Conservation (phyloP, 2,888 invertebrate species). For the Euzetes globulus region DNA sequence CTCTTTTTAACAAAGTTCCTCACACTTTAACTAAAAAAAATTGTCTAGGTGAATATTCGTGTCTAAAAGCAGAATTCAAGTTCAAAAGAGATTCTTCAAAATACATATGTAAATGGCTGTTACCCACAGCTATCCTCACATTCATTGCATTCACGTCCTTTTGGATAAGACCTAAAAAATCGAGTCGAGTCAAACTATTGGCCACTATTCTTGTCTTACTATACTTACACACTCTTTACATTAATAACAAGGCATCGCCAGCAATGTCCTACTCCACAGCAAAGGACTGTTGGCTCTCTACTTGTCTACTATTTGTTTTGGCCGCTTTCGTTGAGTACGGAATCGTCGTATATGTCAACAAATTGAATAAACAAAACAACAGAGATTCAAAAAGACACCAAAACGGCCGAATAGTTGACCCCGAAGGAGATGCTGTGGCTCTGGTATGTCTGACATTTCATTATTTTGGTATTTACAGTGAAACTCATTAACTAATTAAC, state of each 20-base stretch:
- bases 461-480: neutral
- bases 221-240: neutral
- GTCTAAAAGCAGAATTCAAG: neutral
- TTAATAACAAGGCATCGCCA: neutral
- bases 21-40: too few relatives aligned
- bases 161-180: neutral
- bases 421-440: neutral
- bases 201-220: neutral
- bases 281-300: neutral
- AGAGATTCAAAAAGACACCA: neutral
- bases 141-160: neutral
- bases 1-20: neutral
- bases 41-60: slow-evolving; percentile 2
- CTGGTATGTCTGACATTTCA: neutral
- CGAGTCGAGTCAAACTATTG: neutral
- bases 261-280: neutral
- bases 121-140: neutral
- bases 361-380: neutral
- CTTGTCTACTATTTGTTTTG: neutral
- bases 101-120: neutral
- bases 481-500: neutral
- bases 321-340: neutral
- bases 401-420: neutral
- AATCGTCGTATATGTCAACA: neutral
- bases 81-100: neutral